These are phyloP conservation scores for Puma concolor DNA, from an alignment of 2,113 vertebrate species.

Conservation along the genomic window DNA sequence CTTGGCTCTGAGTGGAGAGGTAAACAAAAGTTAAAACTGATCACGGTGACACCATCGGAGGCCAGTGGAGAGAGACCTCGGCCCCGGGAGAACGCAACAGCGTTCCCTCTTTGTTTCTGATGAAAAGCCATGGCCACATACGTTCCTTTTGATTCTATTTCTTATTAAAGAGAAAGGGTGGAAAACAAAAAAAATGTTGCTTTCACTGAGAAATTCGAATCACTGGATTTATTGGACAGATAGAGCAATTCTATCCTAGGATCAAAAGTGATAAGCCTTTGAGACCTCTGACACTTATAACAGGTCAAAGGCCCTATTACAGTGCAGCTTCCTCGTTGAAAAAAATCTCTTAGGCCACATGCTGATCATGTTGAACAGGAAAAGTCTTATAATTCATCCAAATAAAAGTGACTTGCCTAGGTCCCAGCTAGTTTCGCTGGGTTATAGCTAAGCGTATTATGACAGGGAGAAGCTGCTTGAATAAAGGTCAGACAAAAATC, in stretches of 20 bases:
- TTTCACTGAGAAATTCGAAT: slow-evolving; percentile 17
- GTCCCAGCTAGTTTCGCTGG: not conserved
- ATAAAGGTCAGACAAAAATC: slow-evolving; percentile 44
- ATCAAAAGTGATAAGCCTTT: not conserved
- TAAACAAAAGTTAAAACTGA: not conserved
- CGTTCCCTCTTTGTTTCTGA: not conserved
- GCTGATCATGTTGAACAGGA: not conserved
- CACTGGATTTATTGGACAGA: not conserved
- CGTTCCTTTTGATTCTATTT: slow-evolving; percentile 5
- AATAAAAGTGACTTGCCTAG: not conserved
- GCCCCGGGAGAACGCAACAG: not conserved
- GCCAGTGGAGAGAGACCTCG: not conserved
- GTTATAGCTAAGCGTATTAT: not conserved
- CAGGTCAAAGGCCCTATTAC: not conserved
- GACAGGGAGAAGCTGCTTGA: not conserved
- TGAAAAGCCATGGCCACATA: not conserved
- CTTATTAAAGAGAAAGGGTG: not conserved
- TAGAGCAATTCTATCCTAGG: not conserved
- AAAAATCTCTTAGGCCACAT: not conserved
- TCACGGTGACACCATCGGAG: not conserved
- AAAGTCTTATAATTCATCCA: slow-evolving; percentile 7
- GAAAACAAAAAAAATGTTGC: not conserved
- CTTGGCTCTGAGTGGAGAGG: not conserved
- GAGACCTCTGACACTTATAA: not conserved
- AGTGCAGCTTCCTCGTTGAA: not conserved